Evolutionary conservation across 2,797 vertebrate species (phyloP).

Genomic region (Pachyuromys duprasi): DNA sequence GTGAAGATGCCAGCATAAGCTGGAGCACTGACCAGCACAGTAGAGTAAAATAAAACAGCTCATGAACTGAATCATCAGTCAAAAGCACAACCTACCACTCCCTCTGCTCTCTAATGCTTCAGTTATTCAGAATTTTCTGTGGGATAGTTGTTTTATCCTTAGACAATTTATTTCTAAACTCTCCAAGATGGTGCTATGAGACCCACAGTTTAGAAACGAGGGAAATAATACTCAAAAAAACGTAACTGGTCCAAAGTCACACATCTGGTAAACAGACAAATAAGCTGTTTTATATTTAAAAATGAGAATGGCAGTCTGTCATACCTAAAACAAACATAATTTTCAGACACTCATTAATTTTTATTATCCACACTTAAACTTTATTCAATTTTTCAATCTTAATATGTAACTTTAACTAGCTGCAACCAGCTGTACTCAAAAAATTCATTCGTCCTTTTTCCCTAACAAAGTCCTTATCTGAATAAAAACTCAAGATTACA

Average conservation of each 20-base stretch:
- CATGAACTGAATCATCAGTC: constrained; percentile 18
- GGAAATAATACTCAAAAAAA: constrained; percentile 4
- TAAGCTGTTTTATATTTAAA: background rate
- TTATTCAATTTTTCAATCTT: constrained; percentile 6
- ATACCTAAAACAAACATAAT: background rate
- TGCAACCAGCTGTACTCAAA: background rate
- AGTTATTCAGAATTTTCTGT: background rate
- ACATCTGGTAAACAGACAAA: background rate
- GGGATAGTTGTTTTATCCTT: constrained; percentile 1
- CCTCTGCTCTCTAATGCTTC: background rate
- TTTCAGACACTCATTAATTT: background rate
- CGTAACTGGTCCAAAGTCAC: background rate
- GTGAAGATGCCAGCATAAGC: background rate
- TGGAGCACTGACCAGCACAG: background rate
- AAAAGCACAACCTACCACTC: background rate
- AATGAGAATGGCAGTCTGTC: background rate
- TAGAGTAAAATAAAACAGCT: background rate
- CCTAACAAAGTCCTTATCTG: background rate
- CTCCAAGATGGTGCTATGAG: background rate
- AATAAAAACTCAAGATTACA: constrained; percentile 49
- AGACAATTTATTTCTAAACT: background rate
- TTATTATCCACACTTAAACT: constrained; percentile 45
- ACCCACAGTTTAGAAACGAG: background rate
- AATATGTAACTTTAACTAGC: constrained; percentile 8
- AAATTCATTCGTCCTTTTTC: background rate